Base-by-base conservation (phyloP, 2,113 vertebrate species). In the Saguinus imperator region DNA sequence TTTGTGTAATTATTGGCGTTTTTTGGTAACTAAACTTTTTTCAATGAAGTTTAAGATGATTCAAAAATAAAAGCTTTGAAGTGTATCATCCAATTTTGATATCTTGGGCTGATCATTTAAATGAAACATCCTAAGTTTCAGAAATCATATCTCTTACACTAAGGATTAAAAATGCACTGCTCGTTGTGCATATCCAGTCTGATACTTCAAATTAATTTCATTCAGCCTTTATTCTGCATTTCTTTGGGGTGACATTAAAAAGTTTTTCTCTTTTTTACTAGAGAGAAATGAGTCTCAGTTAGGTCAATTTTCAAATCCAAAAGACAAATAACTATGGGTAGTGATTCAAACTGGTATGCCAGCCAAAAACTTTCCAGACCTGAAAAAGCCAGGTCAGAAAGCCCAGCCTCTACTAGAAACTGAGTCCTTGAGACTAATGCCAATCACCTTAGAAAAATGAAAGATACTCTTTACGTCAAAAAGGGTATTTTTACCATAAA, bases 231-330 rank as follows among this genome's bases (percentile, higher is more conserved):
- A 96, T 84, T 84, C n/a, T 93, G 25, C 25, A 96, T 88, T 85
- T 96, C 45, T 80, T 84, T 82, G 25, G 94, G 45, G 18, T 64
- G 27, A 95, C 43, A 94, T 40, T 86, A 94, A 79, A 61, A n/a
- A 52, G 17, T 70, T 82, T 92, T 93, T 91, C 32, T 94, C 66
- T 87, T 94, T 84, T 75, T 58, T 94, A 90, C 25, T 80, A 37
- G 32, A 45, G 52, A 96, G 75, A 96, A 95, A 89, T 70, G 1
- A 93, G 61, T 94, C 83, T 94, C 79, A 85, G 12, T 87, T 64
- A 92, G 20, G 55, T 68, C 43, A 91, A 87, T 35, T 58, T 76
- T 75, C 97, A 97, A 98, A 97, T 96, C 96, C 97, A 98, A 98
- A 98, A 96, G 95, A 95, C 97, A 97, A 97, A 97, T 95, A 85